Evolutionary conservation across 2,888 invertebrate species (phyloP).

Genomic region (Idaea aversata): DNA sequence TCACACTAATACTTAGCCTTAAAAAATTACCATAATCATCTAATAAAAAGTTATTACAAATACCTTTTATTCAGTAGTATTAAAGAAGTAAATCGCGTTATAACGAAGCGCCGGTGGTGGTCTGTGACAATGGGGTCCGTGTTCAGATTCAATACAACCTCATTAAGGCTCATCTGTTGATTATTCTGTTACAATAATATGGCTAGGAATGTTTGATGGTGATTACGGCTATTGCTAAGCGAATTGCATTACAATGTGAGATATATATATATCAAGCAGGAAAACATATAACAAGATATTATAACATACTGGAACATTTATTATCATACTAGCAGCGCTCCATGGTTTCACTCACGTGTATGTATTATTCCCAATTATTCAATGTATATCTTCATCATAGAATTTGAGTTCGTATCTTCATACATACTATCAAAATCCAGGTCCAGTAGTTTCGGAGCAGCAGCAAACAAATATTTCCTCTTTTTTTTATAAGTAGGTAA

Average conservation of each 20-base stretch:
- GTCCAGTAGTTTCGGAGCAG: too few species aligned
- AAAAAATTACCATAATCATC: not conserved
- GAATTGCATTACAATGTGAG: not conserved
- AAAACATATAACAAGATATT: too few species aligned
- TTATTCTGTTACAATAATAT: not conserved
- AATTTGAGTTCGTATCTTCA: too few species aligned
- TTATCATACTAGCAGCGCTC: too few species aligned
- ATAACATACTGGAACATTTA: too few species aligned
- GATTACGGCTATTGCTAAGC: not conserved
- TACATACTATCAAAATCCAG: too few species aligned
- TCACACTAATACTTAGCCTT: not conserved
- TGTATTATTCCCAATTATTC: too few species aligned
- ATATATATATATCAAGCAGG: not conserved
- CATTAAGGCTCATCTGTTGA: constrained; percentile 8
- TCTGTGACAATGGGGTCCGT: constrained; percentile 10
- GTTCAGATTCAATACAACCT: constrained; percentile 16
- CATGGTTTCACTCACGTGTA: too few species aligned
- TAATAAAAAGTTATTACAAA: not conserved
- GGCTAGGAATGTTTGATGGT: not conserved
- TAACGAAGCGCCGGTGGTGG: not conserved
- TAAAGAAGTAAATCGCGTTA: not conserved
- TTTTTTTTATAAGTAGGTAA: too few species aligned
- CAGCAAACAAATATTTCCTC: too few species aligned
- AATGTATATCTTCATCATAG: too few species aligned
- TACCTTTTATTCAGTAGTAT: not conserved